Evolutionary conservation across 2,888 invertebrate genomes (phyloP), one percentile per base, ranked within the genome.

Genomic region (Conistra vaccinii): DNA sequence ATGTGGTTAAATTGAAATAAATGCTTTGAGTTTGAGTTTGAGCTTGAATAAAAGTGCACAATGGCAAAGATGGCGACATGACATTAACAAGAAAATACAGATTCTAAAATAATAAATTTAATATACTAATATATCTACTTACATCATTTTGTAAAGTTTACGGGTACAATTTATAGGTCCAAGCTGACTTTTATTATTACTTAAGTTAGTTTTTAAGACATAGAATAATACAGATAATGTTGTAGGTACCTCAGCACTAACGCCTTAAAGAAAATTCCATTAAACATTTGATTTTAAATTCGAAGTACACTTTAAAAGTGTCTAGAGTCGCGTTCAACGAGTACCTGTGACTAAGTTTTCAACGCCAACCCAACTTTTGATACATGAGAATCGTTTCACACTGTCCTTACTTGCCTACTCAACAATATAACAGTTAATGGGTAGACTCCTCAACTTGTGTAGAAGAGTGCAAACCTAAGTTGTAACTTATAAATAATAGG

Each of bases 321-420:
- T n/a, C n/a, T n/a, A n/a, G n/a, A n/a, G n/a, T n/a, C n/a, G n/a
- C n/a, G n/a, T n/a, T n/a, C n/a, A n/a, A n/a, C n/a, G n/a, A n/a
- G n/a, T n/a, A n/a, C n/a, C n/a, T n/a, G n/a, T n/a, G n/a, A n/a
- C n/a, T n/a, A n/a, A n/a, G n/a, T n/a, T n/a, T n/a, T n/a, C n/a
- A n/a, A n/a, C 83, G 87, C 86, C 87, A 88, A 79, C 86, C 82
- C 69, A 90, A 91, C 90, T 92, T 88, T 88, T 87, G 88, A 90
- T 89, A 92, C 93, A 93, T 83, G 91, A 71, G 87, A 93, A 92
- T 84, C 91, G 92, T 92, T 91, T 93, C 86, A 92, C 86, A 75
- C 72, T 72, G 83, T 73, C 72, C 70, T 10, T 69, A 32, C 71
- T 69, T 72, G 69, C 77, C 53, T 67, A 63, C 71, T 80, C 79